These are phyloP conservation scores for Peribatodes rhomboidaria DNA, from an alignment of 2,888 invertebrate genomes.

Conservation along the genomic window DNA sequence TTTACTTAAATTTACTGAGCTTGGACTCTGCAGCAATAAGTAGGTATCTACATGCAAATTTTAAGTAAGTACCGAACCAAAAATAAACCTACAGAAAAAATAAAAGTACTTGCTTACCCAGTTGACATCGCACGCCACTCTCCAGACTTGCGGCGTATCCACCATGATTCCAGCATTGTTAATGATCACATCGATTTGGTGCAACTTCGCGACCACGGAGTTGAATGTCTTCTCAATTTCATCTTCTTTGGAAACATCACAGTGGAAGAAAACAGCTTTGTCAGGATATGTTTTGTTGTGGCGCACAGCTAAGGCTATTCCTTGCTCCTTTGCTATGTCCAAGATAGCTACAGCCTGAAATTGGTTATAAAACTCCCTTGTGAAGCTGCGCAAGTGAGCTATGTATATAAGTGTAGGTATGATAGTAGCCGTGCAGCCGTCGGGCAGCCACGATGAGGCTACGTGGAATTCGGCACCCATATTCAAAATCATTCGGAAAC, in stretches of 20 bases:
- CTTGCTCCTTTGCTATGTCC: constrained; percentile 30
- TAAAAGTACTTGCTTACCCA: constrained; percentile 56
- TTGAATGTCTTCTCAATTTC: constrained; percentile 47
- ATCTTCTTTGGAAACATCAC: constrained; percentile 42
- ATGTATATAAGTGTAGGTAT: too few species aligned
- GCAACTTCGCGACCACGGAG: constrained; percentile 47
- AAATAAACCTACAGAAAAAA: too few species aligned
- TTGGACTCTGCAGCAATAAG: too few species aligned
- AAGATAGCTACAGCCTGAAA: constrained; percentile 57
- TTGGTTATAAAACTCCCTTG: too few species aligned
- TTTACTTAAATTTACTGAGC: too few species aligned
- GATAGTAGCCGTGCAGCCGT: too few species aligned
- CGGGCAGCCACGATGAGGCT: too few species aligned
- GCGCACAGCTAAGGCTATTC: constrained; percentile 46
- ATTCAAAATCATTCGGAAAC: too few species aligned
- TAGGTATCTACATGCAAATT: too few species aligned
- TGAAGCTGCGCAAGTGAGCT: too few species aligned
- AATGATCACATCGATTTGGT: constrained; percentile 61
- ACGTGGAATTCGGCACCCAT: too few species aligned
- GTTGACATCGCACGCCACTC: constrained; percentile 62
- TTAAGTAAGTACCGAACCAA: too few species aligned
- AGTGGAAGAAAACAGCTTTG: constrained; percentile 4
- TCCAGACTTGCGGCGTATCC: constrained; percentile 57
- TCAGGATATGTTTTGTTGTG: neutral
- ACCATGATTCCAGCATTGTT: constrained; percentile 69